These are phyloP conservation scores for Osmerus mordax DNA, from an alignment of 2,113 vertebrate genomes.

Conservation along the genomic window DNA sequence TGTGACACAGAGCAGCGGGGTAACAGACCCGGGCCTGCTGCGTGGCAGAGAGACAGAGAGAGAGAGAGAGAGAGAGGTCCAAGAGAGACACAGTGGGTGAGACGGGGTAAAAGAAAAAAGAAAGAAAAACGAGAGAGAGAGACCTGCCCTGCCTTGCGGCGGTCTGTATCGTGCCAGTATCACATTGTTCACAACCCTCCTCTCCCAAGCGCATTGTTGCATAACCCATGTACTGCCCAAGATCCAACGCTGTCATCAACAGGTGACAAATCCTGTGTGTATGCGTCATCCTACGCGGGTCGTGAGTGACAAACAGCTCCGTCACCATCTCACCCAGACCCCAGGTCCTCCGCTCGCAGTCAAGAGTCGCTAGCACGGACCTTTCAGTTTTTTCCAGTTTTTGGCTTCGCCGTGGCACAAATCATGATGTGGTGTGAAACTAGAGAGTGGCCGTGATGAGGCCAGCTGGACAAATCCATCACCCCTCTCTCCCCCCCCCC, in stretches of 20 bases:
- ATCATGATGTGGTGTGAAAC: constrained; percentile 50
- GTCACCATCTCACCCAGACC: constrained; percentile 19
- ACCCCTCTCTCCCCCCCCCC: constrained; percentile 17
- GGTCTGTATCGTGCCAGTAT: constrained; percentile 51
- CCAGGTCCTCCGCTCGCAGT: neutral
- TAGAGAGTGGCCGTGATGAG: constrained; percentile 43
- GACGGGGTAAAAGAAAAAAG: too few species aligned
- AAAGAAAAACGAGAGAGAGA: constrained; percentile 20
- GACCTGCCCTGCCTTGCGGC: constrained; percentile 65
- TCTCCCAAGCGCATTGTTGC: neutral
- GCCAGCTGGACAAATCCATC: constrained; percentile 64
- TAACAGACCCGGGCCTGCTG: too few species aligned
- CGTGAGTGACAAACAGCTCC: constrained; percentile 4
- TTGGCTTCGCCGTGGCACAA: constrained; percentile 24
- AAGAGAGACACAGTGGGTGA: too few species aligned
- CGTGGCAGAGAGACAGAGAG: neutral
- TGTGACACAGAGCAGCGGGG: constrained; percentile 21
- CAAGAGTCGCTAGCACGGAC: neutral
- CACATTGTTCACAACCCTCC: constrained; percentile 43
- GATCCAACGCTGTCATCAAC: constrained; percentile 18
- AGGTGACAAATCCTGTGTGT: constrained; percentile 19
- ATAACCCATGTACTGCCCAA: constrained; percentile 23
- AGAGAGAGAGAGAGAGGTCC: constrained; percentile 6
- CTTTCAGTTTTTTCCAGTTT: constrained; percentile 59
- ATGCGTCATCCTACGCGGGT: neutral